Conservation (phyloP, 2,797 vertebrate species). For the Spondyliosoma cantharus region DNA sequence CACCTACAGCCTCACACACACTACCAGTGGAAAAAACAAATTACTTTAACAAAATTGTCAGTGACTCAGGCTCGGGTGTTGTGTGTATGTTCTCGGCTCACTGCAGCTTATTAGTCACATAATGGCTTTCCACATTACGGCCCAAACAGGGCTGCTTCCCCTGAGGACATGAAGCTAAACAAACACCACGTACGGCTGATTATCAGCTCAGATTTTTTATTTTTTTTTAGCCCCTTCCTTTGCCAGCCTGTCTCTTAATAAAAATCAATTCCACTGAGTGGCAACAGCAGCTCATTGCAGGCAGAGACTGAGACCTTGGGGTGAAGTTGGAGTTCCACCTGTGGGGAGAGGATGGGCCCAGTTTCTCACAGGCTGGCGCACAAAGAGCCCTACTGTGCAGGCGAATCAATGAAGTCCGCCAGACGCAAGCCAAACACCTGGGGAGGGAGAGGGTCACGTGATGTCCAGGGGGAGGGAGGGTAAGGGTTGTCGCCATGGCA, state of each 20-base stretch:
- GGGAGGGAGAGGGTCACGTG: slow-evolving; percentile 72
- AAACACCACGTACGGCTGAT: slow-evolving; percentile 42
- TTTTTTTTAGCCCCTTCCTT: slow-evolving; percentile 28
- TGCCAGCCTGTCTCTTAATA: slow-evolving; percentile 29
- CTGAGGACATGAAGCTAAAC: slow-evolving; percentile 49
- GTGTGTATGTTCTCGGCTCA: slow-evolving; percentile 31
- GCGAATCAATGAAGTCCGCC: slow-evolving; percentile 79
- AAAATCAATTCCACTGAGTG: slow-evolving; percentile 44
- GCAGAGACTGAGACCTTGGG: slow-evolving; percentile 48
- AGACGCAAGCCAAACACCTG: slow-evolving; percentile 82
- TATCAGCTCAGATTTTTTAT: slow-evolving; percentile 21
- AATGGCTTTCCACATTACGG: slow-evolving; percentile 64
- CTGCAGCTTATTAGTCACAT: slow-evolving; percentile 68
- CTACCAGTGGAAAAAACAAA: slow-evolving; percentile 12
- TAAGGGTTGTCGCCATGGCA: slow-evolving; percentile 56
- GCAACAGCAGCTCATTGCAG: slow-evolving; percentile 26
- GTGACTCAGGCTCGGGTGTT: slow-evolving; percentile 25
- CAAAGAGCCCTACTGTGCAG: slow-evolving; percentile 80
- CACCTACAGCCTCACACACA: slow-evolving; percentile 25
- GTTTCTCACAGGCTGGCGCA: slow-evolving; percentile 74
- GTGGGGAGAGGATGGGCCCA: slow-evolving; percentile 69
- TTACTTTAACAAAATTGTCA: slow-evolving; percentile 12
- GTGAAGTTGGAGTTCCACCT: slow-evolving; percentile 75
- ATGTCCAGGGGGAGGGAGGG: slow-evolving; percentile 23
- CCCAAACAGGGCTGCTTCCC: slow-evolving; percentile 41